Evolutionary conservation across 2,797 vertebrate genomes (phyloP), one percentile per base, ranked within the genome.

Genomic region (Chelmon rostratus): DNA sequence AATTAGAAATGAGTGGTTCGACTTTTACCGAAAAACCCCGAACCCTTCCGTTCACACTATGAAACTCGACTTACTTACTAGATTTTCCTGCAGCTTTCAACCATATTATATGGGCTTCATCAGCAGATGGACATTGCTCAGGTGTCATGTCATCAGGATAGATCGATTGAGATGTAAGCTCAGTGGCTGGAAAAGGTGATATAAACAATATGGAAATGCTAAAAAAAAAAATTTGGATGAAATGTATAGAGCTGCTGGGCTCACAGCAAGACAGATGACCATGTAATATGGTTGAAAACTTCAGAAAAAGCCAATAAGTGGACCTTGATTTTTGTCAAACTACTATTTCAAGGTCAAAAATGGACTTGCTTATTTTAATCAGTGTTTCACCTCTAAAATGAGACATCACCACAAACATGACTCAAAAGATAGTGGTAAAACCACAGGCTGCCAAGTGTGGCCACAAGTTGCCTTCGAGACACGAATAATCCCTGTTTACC

Each of bases 401-500:
- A 28, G 1, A 74, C 31, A 38, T 6, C 38, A 33, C 9, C 8
- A 18, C 33, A 33, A 31, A 33, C 37, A 62, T 46, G 3, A 37
- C 35, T 12, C 18, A 18, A 23, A 13, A 28, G 68, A 28, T 44
- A 28, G 54, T 23, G 0, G 28, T 8, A 23, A 19, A 59, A 68
- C 67, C 66, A 53, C 0, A 1, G 1, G 2, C 11, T 2, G 44
- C 15, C 8, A 46, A n/a, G 33, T 63, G 47, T 18, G 9, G 37
- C 63, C 40, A 31, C n/a, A 2, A 25, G 19, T 53, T 57, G 23
- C 16, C 25, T 83, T 78, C 64, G 1, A 76, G 49, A 40, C 49
- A 21, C n/a, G 8, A n/a, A 7, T 54, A 42, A 66, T 31, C 8
- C 9, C 16, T 28, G 15, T 53, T 70, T 79, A 42, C 47, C 23